Conservation (phyloP, 1,140 invertebrate genomes). For the Macrobrachium nipponense region DNA sequence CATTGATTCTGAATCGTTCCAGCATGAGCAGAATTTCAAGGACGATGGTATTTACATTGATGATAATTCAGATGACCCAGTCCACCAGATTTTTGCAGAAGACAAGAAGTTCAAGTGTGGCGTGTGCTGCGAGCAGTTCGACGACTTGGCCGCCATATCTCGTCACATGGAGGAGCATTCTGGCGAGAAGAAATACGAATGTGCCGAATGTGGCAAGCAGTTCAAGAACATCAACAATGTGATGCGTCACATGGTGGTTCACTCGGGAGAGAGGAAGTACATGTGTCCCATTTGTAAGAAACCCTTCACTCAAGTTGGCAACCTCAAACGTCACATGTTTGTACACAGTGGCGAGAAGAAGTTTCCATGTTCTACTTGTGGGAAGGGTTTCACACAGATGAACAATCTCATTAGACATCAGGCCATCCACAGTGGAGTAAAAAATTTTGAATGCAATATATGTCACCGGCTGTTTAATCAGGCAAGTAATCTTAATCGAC, state of each 20-base stretch:
- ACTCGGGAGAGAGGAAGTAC: slow-evolving; percentile 5
- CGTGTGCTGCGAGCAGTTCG: too few relatives aligned
- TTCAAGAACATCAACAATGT: neutral
- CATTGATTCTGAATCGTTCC: too few relatives aligned
- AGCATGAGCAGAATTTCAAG: too few relatives aligned
- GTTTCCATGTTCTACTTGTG: neutral
- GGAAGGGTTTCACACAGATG: neutral
- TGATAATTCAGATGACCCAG: too few relatives aligned
- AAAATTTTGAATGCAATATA: slow-evolving; percentile 2
- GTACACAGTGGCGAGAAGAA: neutral
- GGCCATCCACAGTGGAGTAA: neutral
- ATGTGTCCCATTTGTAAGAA: neutral
- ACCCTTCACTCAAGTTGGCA: neutral
- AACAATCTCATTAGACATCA: neutral
- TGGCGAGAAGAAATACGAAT: neutral
- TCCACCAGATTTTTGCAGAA: too few relatives aligned
- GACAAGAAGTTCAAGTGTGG: too few relatives aligned
- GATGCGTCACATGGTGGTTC: slow-evolving; percentile 4
- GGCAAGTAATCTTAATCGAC: neutral
- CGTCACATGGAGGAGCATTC: too few relatives aligned
- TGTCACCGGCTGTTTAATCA: neutral
- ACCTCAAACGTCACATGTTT: neutral
- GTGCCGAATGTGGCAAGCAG: neutral
- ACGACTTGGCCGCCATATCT: too few relatives aligned
- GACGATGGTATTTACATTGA: too few relatives aligned